phyloP scores from a whole-genome alignment of 2,797 vertebrate species.

The Arrhamphus sclerolepis region DNA sequence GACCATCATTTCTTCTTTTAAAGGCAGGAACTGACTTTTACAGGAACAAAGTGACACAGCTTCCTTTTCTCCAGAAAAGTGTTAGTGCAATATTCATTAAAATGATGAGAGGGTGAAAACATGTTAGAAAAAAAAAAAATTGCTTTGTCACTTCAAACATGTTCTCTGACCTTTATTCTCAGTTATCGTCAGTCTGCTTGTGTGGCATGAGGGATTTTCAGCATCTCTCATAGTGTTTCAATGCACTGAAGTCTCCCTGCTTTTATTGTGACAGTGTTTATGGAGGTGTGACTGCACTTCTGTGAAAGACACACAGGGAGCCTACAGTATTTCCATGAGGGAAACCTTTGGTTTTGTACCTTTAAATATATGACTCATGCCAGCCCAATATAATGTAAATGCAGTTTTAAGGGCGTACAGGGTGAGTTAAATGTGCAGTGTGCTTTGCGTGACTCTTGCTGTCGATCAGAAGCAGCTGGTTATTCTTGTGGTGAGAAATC shows the following conservation, averaged over 20 bases:
- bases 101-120: conserved; percentile 13
- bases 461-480: conserved; percentile 82
- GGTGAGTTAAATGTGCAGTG: conserved; percentile 72
- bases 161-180: background rate
- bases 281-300: conserved; percentile 1
- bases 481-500: conserved; percentile 78
- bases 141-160: background rate
- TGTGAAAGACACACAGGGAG: background rate
- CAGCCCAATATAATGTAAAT: background rate
- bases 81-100: conserved; percentile 4
- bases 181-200: background rate
- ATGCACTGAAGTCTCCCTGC: too few species aligned
- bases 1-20: background rate
- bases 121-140: background rate
- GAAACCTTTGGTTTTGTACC: conserved; percentile 4
- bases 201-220: background rate
- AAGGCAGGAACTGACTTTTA: background rate
- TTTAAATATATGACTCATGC: background rate
- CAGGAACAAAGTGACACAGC: background rate
- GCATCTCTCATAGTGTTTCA: background rate
- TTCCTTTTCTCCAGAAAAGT: background rate
- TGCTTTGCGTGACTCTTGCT: conserved; percentile 83
- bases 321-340: background rate
- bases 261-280: background rate
- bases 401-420: conserved; percentile 58